Evolutionary conservation across 2,113 vertebrate genomes (phyloP), one percentile per base, ranked within the genome.

Genomic region (Microcebus lehilahytsara): DNA sequence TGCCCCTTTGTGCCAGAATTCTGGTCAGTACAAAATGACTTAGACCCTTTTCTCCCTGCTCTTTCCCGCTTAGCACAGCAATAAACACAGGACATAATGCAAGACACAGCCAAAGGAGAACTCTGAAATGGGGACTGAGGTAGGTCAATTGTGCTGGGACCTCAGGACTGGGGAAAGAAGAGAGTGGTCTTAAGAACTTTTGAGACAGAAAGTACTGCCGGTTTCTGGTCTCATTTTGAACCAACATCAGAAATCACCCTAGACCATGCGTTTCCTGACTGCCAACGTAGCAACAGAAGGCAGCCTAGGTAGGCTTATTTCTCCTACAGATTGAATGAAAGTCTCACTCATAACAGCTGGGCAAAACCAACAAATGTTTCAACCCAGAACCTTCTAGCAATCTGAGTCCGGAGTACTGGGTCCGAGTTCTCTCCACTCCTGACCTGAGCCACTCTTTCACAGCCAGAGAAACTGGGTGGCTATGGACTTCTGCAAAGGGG

Each of bases 301-400:
- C 23, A 79, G 46, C 25, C 10, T 8, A 22, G 1, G 10, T 1
- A 20, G 17, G 0, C 7, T 56, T 22, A n/a, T 53, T 66, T 19
- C 10, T 56, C 16, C 6, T 5, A 1, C 8, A 5, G 5, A 32
- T 16, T 46, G 34, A 71, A 37, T 46, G 0, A 3, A 3, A 72
- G 6, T 6, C 10, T 14, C 11, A 49, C 8, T 7, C 30, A 14
- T 3, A 64, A 42, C 19, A 85, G 17, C 10, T 5, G 34, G 5
- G 5, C 6, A 66, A 32, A 2, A 34, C 17, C 13, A 37, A 12
- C 20, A 87, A 40, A 53, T 6, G 4, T 5, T 22, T 56, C 42
- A 71, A 30, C 42, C 1, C 5, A 37, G 49, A 67, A 46, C 4
- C 37, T 46, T 40, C 27, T n/a, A 78, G 22, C 23, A 40, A 19